Evolutionary conservation across 2,113 vertebrate species (phyloP).

Genomic region (Vimba vimba): DNA sequence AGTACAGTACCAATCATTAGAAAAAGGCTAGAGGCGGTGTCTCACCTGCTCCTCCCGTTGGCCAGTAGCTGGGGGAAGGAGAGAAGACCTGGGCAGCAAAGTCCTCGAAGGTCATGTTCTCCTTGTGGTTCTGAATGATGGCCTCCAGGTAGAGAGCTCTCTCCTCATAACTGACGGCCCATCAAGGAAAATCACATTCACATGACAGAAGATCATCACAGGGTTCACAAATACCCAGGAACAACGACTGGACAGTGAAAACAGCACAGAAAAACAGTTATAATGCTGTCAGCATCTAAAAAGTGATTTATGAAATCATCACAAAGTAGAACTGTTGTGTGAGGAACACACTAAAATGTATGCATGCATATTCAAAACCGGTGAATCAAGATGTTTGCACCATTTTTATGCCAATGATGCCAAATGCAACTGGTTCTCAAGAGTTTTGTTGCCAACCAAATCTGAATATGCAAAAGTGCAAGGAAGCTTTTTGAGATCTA

Average conservation of each 20-base stretch:
- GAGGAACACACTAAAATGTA: neutral
- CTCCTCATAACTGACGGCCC: slow-evolving; percentile 88
- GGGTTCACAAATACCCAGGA: neutral
- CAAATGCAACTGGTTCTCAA: neutral
- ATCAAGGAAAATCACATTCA: slow-evolving; percentile 79
- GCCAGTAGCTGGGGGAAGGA: slow-evolving; percentile 87
- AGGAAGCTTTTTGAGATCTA: neutral
- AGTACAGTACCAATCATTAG: neutral
- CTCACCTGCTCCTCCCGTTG: slow-evolving; percentile 92
- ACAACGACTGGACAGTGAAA: neutral
- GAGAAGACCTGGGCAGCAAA: slow-evolving; percentile 96
- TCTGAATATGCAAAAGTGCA: neutral
- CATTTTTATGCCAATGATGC: neutral
- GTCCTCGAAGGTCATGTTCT: slow-evolving; percentile 97
- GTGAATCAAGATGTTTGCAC: neutral
- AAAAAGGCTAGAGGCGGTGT: slow-evolving; percentile 42
- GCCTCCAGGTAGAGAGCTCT: slow-evolving; percentile 95
- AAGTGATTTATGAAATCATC: neutral
- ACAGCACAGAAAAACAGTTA: neutral
- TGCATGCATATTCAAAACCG: neutral
- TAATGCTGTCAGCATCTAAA: neutral
- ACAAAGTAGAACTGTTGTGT: neutral
- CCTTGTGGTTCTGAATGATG: slow-evolving; percentile 96
- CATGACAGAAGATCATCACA: neutral
- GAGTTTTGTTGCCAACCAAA: neutral